A percentile compares a stretch with the other conserved stretches of the same genome.
Conservation (phyloP, 2,797 vertebrate genomes). For the Poecilia gillii region DNA sequence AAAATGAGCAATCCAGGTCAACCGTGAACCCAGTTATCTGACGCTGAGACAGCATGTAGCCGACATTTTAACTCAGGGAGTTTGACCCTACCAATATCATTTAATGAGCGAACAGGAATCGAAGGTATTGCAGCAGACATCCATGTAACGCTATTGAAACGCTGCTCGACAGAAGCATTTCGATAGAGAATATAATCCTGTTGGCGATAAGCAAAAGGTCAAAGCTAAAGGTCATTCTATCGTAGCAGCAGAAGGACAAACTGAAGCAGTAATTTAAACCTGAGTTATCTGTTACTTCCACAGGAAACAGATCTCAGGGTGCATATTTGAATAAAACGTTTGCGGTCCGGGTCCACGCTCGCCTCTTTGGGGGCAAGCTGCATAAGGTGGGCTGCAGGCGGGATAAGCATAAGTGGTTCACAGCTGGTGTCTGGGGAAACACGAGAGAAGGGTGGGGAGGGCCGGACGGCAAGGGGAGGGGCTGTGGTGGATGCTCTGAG, state of each 20-base stretch:
- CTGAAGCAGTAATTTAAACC: background rate
- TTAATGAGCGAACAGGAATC: background rate
- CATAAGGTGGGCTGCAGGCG: constrained; percentile 59
- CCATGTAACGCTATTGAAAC: background rate
- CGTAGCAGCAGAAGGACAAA: background rate
- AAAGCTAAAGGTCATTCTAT: background rate
- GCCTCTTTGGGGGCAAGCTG: constrained; percentile 31
- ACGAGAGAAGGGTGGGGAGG: constrained; percentile 60
- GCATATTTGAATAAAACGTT: constrained; percentile 7
- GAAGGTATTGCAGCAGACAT: background rate
- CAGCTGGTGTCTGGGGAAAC: constrained; percentile 78
- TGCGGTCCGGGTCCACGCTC: constrained; percentile 12
- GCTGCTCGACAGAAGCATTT: background rate
- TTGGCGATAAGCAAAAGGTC: background rate
- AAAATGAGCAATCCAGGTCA: background rate
- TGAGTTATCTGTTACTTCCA: background rate
- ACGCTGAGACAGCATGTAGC: background rate
- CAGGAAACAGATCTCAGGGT: background rate
- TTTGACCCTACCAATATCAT: background rate
- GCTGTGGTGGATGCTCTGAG: constrained; percentile 20
- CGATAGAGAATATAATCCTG: background rate
- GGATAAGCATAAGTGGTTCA: constrained; percentile 71
- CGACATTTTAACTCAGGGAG: background rate
- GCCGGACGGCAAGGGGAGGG: constrained; percentile 29
- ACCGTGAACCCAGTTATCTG: background rate